Percentiles rank a stretch among this genome's conserved stretches.
phyloP scores from a whole-genome alignment of 2,113 vertebrate genomes.

The Poeciliopsis occidentalis region DNA sequence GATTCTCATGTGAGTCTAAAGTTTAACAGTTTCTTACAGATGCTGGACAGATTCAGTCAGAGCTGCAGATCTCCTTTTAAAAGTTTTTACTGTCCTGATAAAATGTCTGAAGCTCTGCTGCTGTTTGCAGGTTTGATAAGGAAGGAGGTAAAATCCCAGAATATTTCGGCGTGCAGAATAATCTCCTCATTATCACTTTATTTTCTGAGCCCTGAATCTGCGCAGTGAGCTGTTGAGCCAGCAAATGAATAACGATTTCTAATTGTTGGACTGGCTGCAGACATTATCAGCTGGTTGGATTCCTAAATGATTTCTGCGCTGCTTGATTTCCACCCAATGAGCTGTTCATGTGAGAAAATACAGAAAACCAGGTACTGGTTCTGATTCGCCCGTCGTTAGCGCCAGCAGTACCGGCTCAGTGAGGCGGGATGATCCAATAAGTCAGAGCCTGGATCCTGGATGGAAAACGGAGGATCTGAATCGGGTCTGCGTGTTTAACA shows the following conservation, averaged over 20 bases:
- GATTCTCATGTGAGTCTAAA: neutral
- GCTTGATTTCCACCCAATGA: conserved; percentile 30
- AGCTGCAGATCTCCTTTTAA: conserved; percentile 5
- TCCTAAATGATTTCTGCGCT: conserved; percentile 30
- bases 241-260: conserved; percentile 57
- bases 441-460: neutral
- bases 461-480: conserved; percentile 1
- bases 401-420: conserved; percentile 22
- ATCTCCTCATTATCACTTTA: conserved; percentile 16
- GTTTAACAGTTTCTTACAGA: neutral
- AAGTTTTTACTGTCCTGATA: neutral
- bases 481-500: neutral
- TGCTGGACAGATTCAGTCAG: neutral
- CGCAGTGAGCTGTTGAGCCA: conserved; percentile 31
- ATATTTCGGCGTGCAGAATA: neutral
- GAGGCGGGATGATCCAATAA: conserved; percentile 18
- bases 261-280: conserved; percentile 35
- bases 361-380: conserved; percentile 10
- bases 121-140: neutral
- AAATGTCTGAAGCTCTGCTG: conserved; percentile 8
- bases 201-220: conserved; percentile 3
- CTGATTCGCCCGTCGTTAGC: neutral
- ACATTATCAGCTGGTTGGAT: conserved; percentile 40
- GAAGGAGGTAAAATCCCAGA: neutral
- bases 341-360: conserved; percentile 35